Evolutionary conservation across 2,888 invertebrate species (phyloP).

Genomic region (Norana najaformis): DNA sequence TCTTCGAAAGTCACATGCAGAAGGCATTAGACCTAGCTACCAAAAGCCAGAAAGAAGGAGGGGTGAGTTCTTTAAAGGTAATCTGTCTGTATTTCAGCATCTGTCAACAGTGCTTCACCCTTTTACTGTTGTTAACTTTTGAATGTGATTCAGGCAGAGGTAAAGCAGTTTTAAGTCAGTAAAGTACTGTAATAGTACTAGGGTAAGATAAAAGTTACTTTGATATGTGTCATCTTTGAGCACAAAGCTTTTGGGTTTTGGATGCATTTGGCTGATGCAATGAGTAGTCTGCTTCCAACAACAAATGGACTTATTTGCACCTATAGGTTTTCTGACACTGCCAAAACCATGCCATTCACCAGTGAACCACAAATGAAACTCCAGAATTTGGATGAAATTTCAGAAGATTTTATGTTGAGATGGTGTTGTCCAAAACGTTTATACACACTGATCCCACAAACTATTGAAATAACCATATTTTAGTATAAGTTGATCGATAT

Average conservation of each 20-base stretch:
- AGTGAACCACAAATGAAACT: not conserved
- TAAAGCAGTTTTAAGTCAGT: not conserved
- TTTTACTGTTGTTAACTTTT: not conserved
- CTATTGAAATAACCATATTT: not conserved
- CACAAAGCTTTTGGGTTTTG: too few relatives aligned
- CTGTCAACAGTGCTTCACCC: not conserved
- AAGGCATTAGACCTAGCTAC: constrained; percentile 48
- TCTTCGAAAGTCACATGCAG: constrained; percentile 47
- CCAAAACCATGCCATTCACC: not conserved
- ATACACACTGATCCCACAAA: not conserved
- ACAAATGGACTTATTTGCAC: not conserved
- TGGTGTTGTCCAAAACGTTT: not conserved
- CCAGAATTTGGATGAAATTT: not conserved
- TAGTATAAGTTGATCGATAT: too few relatives aligned
- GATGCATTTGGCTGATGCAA: not conserved
- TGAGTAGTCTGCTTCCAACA: not conserved
- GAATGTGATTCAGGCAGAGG: not conserved
- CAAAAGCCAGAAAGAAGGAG: not conserved
- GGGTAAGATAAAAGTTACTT: not conserved
- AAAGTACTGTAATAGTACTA: not conserved
- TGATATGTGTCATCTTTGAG: not conserved
- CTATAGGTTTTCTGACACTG: not conserved
- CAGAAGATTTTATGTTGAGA: not conserved
- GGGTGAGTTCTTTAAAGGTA: not conserved
- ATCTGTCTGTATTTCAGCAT: not conserved